Conservation (phyloP, 2,888 invertebrate species). For the Alentia gelatinosa region DNA sequence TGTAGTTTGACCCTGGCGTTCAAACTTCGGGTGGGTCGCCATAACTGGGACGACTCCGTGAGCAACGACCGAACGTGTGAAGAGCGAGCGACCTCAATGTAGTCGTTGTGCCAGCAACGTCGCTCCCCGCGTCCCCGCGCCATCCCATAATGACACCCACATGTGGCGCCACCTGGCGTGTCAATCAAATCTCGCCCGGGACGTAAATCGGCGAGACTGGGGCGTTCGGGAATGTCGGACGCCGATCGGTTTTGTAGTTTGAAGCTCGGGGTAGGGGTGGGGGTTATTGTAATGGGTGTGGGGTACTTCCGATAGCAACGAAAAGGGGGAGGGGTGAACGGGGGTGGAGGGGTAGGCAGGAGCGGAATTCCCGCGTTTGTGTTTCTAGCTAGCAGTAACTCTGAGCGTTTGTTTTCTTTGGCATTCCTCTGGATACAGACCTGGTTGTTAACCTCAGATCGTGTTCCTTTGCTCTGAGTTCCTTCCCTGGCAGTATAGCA, state of each 20-base stretch:
- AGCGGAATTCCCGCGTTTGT: background rate
- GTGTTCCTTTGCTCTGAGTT: background rate
- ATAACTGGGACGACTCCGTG: background rate
- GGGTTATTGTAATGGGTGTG: background rate
- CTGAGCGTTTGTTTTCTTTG: background rate
- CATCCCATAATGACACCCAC: conserved; percentile 43
- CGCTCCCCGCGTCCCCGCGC: background rate
- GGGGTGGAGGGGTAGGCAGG: background rate
- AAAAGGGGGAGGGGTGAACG: background rate
- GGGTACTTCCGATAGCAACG: too few species aligned
- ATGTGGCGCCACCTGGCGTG: conserved; percentile 34
- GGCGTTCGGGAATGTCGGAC: background rate
- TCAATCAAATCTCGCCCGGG: conserved; percentile 37
- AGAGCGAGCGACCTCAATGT: background rate
- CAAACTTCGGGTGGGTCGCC: too few species aligned
- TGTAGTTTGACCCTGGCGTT: too few species aligned
- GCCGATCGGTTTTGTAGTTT: background rate
- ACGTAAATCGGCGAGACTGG: background rate
- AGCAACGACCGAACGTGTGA: background rate
- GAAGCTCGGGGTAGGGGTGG: background rate
- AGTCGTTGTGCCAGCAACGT: too few species aligned
- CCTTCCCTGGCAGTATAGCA: too few species aligned
- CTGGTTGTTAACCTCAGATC: background rate
- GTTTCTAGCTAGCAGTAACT: background rate
- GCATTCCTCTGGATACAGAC: background rate